Evolutionary conservation across 2,113 vertebrate species (phyloP).

Genomic region (Aepyceros melampus): DNA sequence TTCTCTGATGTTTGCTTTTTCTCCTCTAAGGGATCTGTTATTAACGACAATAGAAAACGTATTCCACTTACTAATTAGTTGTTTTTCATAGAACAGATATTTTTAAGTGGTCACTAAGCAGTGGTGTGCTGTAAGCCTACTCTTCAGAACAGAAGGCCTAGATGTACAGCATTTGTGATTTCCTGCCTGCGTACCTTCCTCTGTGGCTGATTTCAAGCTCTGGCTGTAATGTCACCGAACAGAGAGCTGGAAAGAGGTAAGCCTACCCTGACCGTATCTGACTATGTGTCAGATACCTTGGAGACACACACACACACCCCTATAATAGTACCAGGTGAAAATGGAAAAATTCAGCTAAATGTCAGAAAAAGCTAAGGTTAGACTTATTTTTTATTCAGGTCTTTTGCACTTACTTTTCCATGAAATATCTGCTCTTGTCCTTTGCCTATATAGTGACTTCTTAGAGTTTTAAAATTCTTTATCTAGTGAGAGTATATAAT

Average conservation of each 20-base stretch:
- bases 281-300: background rate
- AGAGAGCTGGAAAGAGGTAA: background rate
- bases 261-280: rapidly evolving
- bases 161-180: background rate
- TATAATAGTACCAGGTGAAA: background rate
- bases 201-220: background rate
- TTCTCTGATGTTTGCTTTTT: background rate
- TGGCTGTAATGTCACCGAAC: background rate
- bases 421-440: background rate
- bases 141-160: background rate
- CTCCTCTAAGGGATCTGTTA: background rate
- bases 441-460: background rate
- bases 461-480: background rate
- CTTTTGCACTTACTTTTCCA: background rate
- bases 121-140: too few species aligned
- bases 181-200: background rate
- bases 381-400: background rate
- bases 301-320: background rate
- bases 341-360: background rate
- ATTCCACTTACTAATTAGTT: background rate
- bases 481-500: background rate
- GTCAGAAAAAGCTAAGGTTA: background rate
- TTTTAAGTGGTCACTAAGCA: background rate
- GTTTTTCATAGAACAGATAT: background rate
- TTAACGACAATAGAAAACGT: background rate